Base-by-base conservation (phyloP, 2,113 vertebrate species). In the Donacobius atricapilla region DNA sequence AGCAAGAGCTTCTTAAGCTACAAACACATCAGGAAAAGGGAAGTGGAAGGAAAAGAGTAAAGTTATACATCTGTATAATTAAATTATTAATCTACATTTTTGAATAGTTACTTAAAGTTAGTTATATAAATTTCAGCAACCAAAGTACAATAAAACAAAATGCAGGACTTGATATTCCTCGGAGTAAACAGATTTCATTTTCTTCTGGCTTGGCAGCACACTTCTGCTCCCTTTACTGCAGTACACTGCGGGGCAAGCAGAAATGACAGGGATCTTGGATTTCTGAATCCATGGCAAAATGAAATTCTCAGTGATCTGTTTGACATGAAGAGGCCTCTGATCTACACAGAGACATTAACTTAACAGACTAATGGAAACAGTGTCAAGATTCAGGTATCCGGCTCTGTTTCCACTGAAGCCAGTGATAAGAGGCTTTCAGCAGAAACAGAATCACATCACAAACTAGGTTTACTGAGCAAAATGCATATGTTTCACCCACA, bases 1-100 rank as follows among this genome's bases (percentile, higher is more conserved):
- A 99, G 98, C 98, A 99, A 98, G 98, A 99, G 99, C 98, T 99
- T 99, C 99, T 99, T 99, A 98, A 99, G 98, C 99, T 99, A 98
- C 93, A 97, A 96, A 97, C 47, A 97, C 81, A 98, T 73, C 42
- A 93, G 87, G 92, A 56, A 94, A 97, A 83, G 53, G 53, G 44
- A 89, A 65, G 51, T 47, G 76, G 73, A 72, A 91, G 71, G 81
- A 96, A 92, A 81, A 65, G 53, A 97, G 66, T 78, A 64, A 81
- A 83, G 86, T 98, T 97, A 98, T 4, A n/a, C 61, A 92, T 92
- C 66, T 93, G 61, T 73, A 86, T 45, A 39, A 51, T 94, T 75
- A 68, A 96, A 90, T 66, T 3, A 75, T 18, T 71, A 70, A 85
- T 37, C 75, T 78, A 86, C n/a, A 94, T 56, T 89, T 97, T 83